These are phyloP conservation scores for Aphidoletes aphidimyza DNA, from an alignment of 2,888 invertebrate species.

Conservation along the genomic window DNA sequence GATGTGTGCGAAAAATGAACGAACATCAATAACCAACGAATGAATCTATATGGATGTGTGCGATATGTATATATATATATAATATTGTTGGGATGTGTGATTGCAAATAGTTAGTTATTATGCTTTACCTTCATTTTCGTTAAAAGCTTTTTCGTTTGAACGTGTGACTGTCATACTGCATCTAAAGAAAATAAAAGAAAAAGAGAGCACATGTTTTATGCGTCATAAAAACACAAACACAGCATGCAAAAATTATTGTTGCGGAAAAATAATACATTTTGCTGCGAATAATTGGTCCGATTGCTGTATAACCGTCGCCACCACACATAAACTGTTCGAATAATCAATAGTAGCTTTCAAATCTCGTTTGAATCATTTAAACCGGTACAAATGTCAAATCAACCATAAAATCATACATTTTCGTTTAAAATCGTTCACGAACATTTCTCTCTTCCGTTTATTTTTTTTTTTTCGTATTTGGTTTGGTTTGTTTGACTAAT, in stretches of 20 bases:
- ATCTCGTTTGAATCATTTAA: too few species aligned
- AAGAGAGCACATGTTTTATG: neutral
- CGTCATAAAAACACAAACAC: neutral
- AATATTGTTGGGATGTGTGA: too few species aligned
- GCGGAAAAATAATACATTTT: too few species aligned
- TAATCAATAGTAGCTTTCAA: too few species aligned
- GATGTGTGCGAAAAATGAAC: neutral
- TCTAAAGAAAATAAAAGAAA: constrained; percentile 54
- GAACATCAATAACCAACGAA: neutral
- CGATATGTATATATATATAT: neutral
- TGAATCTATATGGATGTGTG: neutral
- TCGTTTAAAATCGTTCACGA: neutral
- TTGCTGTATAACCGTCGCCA: too few species aligned
- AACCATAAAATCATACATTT: too few species aligned
- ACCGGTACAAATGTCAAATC: too few species aligned
- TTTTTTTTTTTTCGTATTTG: too few species aligned
- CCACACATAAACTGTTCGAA: too few species aligned
- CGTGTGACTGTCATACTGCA: constrained; percentile 56
- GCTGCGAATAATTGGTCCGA: too few species aligned
- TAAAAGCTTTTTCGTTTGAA: constrained; percentile 52
- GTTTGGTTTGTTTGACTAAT: neutral
- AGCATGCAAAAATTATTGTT: neutral
- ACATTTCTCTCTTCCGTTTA: neutral
- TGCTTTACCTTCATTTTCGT: constrained; percentile 54
- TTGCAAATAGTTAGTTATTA: neutral